Percentiles rank a stretch among this genome's conserved stretches.
Evolutionary conservation across 1,140 invertebrate genomes (phyloP).

Genomic region (Wiebesia pumilae): DNA sequence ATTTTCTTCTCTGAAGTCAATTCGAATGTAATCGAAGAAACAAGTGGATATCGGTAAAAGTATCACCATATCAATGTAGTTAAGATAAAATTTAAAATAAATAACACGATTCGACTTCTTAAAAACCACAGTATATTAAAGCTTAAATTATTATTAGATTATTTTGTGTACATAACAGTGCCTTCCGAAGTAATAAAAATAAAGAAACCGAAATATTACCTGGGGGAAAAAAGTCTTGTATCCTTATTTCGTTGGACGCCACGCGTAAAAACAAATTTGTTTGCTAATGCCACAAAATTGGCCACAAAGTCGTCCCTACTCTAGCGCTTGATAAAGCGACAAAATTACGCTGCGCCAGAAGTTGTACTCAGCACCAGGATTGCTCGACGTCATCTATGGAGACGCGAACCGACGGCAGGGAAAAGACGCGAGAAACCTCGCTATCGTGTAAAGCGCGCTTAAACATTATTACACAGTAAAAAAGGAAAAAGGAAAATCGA

Average conservation of each 20-base stretch:
- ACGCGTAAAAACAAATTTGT: not conserved
- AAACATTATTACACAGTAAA: not conserved
- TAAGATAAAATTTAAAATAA: not conserved
- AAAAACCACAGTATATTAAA: not conserved
- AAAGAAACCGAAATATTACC: not conserved
- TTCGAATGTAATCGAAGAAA: not conserved
- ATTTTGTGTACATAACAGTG: not conserved
- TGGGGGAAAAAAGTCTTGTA: not conserved
- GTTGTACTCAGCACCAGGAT: too few species aligned
- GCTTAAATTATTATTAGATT: too few species aligned
- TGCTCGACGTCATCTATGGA: too few species aligned
- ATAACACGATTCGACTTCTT: not conserved
- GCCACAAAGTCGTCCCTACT: too few species aligned
- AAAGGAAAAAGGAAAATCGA: conserved; percentile 10
- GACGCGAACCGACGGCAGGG: not conserved
- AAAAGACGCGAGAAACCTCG: not conserved
- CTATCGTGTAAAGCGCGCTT: not conserved
- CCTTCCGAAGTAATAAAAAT: not conserved
- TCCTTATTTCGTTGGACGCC: too few species aligned
- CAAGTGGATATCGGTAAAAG: not conserved
- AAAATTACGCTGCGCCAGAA: too few species aligned
- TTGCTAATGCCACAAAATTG: too few species aligned
- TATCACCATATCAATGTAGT: not conserved
- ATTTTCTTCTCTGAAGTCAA: not conserved
- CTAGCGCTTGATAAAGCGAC: too few species aligned